phyloP scores from a whole-genome alignment of 2,888 invertebrate species.

The Ochropleura leucogaster region DNA sequence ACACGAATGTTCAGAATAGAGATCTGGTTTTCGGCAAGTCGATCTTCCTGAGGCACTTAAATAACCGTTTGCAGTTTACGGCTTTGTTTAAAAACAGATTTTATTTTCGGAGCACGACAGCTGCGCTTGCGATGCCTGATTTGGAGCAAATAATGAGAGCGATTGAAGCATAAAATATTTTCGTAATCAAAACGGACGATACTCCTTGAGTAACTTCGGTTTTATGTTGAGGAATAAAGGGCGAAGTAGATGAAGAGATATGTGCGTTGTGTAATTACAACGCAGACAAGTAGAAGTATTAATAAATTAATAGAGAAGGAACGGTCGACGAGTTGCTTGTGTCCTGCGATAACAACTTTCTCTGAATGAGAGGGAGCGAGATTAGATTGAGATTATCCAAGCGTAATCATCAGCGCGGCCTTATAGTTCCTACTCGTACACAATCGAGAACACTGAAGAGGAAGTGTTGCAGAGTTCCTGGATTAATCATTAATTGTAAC shows the following conservation, averaged over 20 bases:
- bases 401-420: slow-evolving; percentile 82
- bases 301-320: slow-evolving; percentile 62
- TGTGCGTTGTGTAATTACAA: slow-evolving; percentile 65
- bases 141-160: slow-evolving; percentile 57
- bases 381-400: slow-evolving; percentile 83
- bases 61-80: slow-evolving; percentile 55
- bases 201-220: slow-evolving; percentile 7
- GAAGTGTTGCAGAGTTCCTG: slow-evolving; percentile 75
- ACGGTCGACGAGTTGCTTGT: slow-evolving; percentile 53
- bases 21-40: slow-evolving; percentile 52
- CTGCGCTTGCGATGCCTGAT: slow-evolving; percentile 44
- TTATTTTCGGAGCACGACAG: slow-evolving; percentile 59
- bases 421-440: slow-evolving; percentile 81
- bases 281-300: slow-evolving; percentile 59
- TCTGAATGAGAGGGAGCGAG: slow-evolving; percentile 78
- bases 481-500: slow-evolving; percentile 66
- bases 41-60: slow-evolving; percentile 37
- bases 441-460: slow-evolving; percentile 77
- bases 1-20: slow-evolving; percentile 26
- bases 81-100: slow-evolving; percentile 51
- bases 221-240: slow-evolving; percentile 25
- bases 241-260: slow-evolving; percentile 49
- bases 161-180: slow-evolving; percentile 43
- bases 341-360: slow-evolving; percentile 80
- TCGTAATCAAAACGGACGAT: slow-evolving; percentile 16